These are phyloP conservation scores for Andrena praecox DNA, from an alignment of 2,888 invertebrate species.

Conservation along the genomic window DNA sequence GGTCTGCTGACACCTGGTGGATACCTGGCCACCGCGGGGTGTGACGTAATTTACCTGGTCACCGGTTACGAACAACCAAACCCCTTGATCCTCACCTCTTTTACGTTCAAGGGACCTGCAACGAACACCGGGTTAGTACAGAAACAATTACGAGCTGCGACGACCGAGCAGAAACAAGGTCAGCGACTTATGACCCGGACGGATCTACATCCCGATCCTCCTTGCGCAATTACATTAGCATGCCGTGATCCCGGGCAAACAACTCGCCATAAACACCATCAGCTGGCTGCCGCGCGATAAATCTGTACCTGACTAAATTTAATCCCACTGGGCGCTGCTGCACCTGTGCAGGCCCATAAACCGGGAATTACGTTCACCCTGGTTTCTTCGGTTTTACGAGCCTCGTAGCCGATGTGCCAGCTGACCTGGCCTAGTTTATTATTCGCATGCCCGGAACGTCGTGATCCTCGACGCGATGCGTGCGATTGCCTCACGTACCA, in stretches of 20 bases:
- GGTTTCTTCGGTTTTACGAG: slow-evolving; percentile 59
- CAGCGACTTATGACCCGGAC: neutral
- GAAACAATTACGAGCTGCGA: neutral
- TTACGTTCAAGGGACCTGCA: slow-evolving; percentile 11
- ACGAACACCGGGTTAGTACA: neutral
- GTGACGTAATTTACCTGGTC: slow-evolving; percentile 76
- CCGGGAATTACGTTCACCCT: slow-evolving; percentile 45
- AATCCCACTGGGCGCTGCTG: slow-evolving; percentile 43
- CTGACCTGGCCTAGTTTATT: slow-evolving; percentile 63
- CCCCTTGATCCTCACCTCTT: slow-evolving; percentile 41
- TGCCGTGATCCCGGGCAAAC: neutral
- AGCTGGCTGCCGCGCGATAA: slow-evolving; percentile 31
- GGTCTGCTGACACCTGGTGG: slow-evolving; percentile 68
- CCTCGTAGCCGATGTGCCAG: slow-evolving; percentile 35
- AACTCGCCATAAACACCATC: slow-evolving; percentile 20
- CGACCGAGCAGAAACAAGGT: neutral
- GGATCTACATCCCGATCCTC: neutral
- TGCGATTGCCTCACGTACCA: slow-evolving; percentile 35
- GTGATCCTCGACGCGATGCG: slow-evolving; percentile 30
- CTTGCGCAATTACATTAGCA: slow-evolving; percentile 2
- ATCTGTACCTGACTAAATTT: slow-evolving; percentile 46
- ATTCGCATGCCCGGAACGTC: slow-evolving; percentile 54
- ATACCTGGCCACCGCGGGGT: slow-evolving; percentile 72
- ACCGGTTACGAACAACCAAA: slow-evolving; percentile 18
- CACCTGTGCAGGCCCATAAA: slow-evolving; percentile 59